A percentile compares a stretch with the other conserved stretches of the same genome.
phyloP scores from a whole-genome alignment of 1,140 invertebrate species.

The Drosophila truncata region DNA sequence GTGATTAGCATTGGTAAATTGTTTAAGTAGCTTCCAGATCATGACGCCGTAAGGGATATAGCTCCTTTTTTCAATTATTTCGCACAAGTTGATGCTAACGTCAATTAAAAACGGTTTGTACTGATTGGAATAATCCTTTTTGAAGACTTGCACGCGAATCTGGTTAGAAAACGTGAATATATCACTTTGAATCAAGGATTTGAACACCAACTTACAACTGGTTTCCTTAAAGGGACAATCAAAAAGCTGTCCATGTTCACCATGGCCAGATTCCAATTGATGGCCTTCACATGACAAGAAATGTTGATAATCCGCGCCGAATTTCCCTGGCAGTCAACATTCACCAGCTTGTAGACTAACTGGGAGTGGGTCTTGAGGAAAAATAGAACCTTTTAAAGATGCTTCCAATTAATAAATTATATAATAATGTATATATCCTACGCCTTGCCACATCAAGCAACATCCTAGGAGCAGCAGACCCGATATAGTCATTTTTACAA shows the following conservation, averaged over 20 bases:
- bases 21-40: neutral
- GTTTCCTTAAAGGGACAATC: neutral
- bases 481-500: neutral
- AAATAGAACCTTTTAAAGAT: too few relatives aligned
- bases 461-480: too few relatives aligned
- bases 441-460: too few relatives aligned
- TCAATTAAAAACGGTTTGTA: slow-evolving; percentile 50
- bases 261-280: slow-evolving; percentile 35
- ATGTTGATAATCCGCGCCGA: neutral
- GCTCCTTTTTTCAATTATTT: slow-evolving; percentile 20
- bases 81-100: slow-evolving; percentile 8
- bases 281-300: slow-evolving; percentile 15
- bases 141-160: slow-evolving; percentile 12
- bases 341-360: slow-evolving; percentile 8
- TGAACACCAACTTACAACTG: neutral
- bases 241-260: slow-evolving; percentile 32
- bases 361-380: too few relatives aligned
- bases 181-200: neutral
- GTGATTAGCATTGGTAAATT: slow-evolving; percentile 47
- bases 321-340: slow-evolving; percentile 31
- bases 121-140: slow-evolving; percentile 41
- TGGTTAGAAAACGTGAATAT: neutral
- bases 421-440: neutral
- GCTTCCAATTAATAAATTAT: too few relatives aligned
- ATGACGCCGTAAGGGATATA: slow-evolving; percentile 29